Evolutionary conservation across 2,797 vertebrate species (phyloP).

Genomic region (Etheostoma perlongum): DNA sequence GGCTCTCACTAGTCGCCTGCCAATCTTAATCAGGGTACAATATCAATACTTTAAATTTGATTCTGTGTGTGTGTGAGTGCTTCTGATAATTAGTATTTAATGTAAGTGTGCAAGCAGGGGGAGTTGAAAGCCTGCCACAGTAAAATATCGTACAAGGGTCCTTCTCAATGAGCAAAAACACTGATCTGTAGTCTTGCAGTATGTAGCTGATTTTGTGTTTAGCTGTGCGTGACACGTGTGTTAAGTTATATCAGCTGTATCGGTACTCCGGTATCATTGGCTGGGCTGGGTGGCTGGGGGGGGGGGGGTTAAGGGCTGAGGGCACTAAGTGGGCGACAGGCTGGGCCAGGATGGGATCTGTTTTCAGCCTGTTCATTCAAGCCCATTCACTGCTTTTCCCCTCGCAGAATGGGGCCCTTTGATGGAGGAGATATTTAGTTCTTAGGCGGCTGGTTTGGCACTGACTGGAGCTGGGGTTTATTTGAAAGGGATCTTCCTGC

Average conservation of each 20-base stretch:
- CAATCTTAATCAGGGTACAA: constrained; percentile 72
- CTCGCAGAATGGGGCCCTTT: constrained; percentile 84
- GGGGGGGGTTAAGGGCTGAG: constrained; percentile 66
- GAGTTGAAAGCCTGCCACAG: constrained; percentile 15
- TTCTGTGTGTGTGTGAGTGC: constrained; percentile 9
- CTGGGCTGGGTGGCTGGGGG: constrained; percentile 44
- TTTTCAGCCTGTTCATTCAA: constrained; percentile 85
- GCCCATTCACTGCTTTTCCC: constrained; percentile 74
- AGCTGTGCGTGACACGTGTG: constrained; percentile 74
- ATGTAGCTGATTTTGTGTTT: constrained; percentile 59
- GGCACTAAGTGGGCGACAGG: constrained; percentile 82
- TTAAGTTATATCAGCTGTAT: constrained; percentile 80
- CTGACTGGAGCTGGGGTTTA: constrained; percentile 80
- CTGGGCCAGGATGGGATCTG: constrained; percentile 76
- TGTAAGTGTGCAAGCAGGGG: constrained; percentile 20
- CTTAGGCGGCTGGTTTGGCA: constrained; percentile 84
- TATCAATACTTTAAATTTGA: constrained; percentile 62
- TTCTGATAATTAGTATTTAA: constrained; percentile 35
- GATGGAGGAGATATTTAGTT: constrained; percentile 86
- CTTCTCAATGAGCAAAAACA: constrained; percentile 49
- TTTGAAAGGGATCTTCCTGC: constrained; percentile 85
- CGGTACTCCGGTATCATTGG: constrained; percentile 76
- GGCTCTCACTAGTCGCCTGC: constrained; percentile 61
- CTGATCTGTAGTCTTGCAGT: constrained; percentile 46
- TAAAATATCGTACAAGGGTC: constrained; percentile 33